Percentiles rank a stretch among this genome's conserved stretches.
Evolutionary conservation across 2,797 vertebrate genomes (phyloP).

Genomic region (Oreonectes daqikongensis): DNA sequence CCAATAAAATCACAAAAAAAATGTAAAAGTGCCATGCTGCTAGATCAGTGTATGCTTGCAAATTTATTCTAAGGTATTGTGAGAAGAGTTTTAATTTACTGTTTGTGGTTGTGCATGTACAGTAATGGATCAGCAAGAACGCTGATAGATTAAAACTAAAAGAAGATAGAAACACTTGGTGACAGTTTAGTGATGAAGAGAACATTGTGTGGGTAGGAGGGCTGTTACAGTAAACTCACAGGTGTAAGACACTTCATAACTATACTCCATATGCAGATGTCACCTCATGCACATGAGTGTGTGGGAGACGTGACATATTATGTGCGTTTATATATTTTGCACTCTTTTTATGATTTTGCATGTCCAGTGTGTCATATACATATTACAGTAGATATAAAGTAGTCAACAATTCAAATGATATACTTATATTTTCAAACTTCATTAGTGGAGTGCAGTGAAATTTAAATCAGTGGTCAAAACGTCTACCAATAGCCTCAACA

Average conservation of each 20-base stretch:
- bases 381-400: too few relatives aligned
- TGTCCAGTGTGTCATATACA: neutral
- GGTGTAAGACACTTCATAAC: conserved; percentile 10
- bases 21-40: neutral
- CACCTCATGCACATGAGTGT: neutral
- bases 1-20: neutral
- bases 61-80: neutral
- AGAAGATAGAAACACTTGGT: neutral
- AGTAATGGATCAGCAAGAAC: neutral
- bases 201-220: conserved; percentile 3
- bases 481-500: too few relatives aligned
- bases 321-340: neutral
- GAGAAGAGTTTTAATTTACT: neutral
- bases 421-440: too few relatives aligned
- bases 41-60: neutral
- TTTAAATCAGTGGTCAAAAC: too few relatives aligned
- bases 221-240: neutral
- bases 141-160: neutral
- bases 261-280: conserved; percentile 1
- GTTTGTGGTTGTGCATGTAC: conserved; percentile 20
- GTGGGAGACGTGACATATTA: neutral
- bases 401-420: too few relatives aligned
- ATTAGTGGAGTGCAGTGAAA: too few relatives aligned
- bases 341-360: neutral
- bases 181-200: neutral